phyloP scores from a whole-genome alignment of 2,113 vertebrate genomes.

The Apaloderma vittatum region DNA sequence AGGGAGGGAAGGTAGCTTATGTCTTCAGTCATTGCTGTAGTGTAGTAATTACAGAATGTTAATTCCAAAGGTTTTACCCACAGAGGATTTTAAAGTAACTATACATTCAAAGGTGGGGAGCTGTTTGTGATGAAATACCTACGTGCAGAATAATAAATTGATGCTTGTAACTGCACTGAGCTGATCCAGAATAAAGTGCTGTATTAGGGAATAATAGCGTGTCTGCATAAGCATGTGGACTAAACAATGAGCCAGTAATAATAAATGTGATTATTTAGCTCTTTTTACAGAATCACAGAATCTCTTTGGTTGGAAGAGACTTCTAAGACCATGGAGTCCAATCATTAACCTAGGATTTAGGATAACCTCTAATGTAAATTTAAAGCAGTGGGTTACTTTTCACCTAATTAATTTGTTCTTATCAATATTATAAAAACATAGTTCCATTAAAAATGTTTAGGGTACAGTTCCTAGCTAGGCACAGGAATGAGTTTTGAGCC shows the following conservation, averaged over 20 bases:
- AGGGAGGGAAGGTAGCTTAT: not conserved
- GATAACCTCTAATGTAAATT: not conserved
- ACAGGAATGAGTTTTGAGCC: not conserved
- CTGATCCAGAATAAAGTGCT: not conserved
- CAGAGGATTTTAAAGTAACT: not conserved
- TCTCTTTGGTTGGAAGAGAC: too few relatives aligned
- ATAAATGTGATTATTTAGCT: not conserved
- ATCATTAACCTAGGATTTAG: not conserved
- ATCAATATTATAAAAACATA: not conserved
- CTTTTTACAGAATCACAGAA: not conserved
- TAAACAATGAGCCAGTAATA: not conserved
- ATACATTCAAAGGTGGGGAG: not conserved
- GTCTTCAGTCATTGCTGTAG: not conserved
- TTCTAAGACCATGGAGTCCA: too few relatives aligned
- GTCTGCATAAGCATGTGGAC: not conserved
- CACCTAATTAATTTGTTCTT: not conserved
- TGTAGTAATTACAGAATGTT: conserved; percentile 12
- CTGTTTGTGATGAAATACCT: not conserved
- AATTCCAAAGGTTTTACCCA: conserved; percentile 24
- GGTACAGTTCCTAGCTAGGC: not conserved
- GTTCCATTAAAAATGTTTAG: not conserved
- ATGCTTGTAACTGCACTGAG: not conserved
- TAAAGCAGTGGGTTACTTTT: not conserved
- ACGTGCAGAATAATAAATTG: not conserved
- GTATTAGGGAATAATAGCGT: not conserved